phyloP scores from a whole-genome alignment of 1,140 invertebrate species.

The Psilanteris sp. region DNA sequence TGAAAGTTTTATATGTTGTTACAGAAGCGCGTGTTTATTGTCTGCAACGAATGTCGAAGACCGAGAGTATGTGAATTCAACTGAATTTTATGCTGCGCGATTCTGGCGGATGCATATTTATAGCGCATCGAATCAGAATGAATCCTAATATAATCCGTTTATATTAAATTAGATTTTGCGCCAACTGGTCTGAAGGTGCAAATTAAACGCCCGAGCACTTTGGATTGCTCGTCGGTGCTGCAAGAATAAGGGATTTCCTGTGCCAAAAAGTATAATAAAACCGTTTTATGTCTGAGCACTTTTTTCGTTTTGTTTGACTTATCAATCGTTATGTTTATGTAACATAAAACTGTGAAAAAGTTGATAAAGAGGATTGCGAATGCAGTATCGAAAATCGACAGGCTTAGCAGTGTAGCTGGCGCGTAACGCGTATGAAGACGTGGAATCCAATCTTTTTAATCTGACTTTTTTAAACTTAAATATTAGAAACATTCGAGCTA shows the following conservation, averaged over 20 bases:
- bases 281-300: slow-evolving; percentile 32
- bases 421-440: slow-evolving; percentile 68
- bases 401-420: slow-evolving; percentile 16
- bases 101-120: too few relatives aligned
- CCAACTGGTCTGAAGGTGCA: slow-evolving; percentile 58
- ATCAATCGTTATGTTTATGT: slow-evolving; percentile 74
- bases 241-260: too few relatives aligned
- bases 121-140: slow-evolving; percentile 46
- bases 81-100: too few relatives aligned
- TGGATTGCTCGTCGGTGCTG: slow-evolving; percentile 72
- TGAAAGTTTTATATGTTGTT: too few relatives aligned
- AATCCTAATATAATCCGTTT: slow-evolving; percentile 71
- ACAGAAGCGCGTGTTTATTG: too few relatives aligned
- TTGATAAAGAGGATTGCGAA: slow-evolving; percentile 77
- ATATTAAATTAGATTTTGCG: slow-evolving; percentile 73
- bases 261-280: slow-evolving; percentile 72
- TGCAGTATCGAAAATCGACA: slow-evolving; percentile 60
- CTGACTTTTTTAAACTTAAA: slow-evolving; percentile 69
- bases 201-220: slow-evolving; percentile 67
- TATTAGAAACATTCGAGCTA: slow-evolving; percentile 75
- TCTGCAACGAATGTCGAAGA: too few relatives aligned
- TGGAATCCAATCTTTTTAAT: slow-evolving; percentile 77
- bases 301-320: slow-evolving; percentile 13
- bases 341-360: slow-evolving; percentile 80
- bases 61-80: too few relatives aligned